A percentile compares a stretch with the other conserved stretches of the same genome.
These are phyloP conservation scores for Lithobates sylvaticus DNA, from an alignment of 2,797 vertebrate species.

Conservation along the genomic window DNA sequence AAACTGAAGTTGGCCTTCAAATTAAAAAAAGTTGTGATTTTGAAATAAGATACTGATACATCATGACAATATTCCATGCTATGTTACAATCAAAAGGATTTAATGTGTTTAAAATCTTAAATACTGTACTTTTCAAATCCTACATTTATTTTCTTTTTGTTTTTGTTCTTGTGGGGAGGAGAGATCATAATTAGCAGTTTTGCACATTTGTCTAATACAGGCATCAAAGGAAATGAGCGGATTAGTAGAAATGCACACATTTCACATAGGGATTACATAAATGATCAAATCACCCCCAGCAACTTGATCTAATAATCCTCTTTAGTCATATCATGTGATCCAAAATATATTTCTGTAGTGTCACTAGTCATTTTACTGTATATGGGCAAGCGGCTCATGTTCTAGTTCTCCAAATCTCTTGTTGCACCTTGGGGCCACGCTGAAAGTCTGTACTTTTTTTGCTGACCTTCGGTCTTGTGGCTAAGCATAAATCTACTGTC, in stretches of 20 bases:
- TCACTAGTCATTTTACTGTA: conserved; percentile 24
- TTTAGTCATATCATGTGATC: conserved; percentile 50
- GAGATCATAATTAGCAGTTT: conserved; percentile 9
- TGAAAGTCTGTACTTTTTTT: neutral
- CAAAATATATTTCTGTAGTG: conserved; percentile 35
- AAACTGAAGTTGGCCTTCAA: neutral
- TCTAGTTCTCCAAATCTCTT: conserved; percentile 19
- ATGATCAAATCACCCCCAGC: conserved; percentile 33
- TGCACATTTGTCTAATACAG: conserved; percentile 45
- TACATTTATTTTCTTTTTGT: conserved; percentile 14
- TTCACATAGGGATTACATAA: conserved; percentile 53
- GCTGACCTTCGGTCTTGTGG: neutral
- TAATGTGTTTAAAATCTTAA: neutral
- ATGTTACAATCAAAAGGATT: neutral
- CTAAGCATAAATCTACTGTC: neutral
- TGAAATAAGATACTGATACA: neutral
- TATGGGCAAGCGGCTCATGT: neutral
- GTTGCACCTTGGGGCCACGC: neutral
- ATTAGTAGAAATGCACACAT: conserved; percentile 39
- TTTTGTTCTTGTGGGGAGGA: neutral
- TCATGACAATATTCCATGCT: neutral
- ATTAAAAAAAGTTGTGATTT: neutral
- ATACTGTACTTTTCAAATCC: neutral
- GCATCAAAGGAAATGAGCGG: conserved; percentile 41
- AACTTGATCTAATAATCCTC: conserved; percentile 46